A percentile compares a stretch with the other conserved stretches of the same genome.
Evolutionary conservation across 2,888 invertebrate species (phyloP).

Genomic region (Caenorhabditis macrosperma): DNA sequence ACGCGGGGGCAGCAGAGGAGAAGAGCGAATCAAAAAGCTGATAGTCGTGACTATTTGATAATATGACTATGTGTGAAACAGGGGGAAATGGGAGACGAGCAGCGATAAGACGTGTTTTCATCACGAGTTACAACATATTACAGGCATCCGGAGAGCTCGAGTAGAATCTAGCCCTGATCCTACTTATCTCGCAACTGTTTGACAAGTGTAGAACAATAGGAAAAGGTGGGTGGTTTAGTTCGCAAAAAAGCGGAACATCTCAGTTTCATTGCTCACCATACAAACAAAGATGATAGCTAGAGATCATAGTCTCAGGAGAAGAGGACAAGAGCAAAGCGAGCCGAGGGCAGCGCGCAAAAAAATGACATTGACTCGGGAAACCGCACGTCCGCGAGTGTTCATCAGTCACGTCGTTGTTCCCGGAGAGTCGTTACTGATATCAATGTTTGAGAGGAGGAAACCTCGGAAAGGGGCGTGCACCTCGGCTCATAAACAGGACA

Average conservation of each 20-base stretch:
- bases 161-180: neutral
- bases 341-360: conserved; percentile 8
- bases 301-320: conserved; percentile 33
- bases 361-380: conserved; percentile 20
- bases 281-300: conserved; percentile 31
- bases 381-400: conserved; percentile 53
- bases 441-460: conserved; percentile 26
- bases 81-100: conserved; percentile 17
- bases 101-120: conserved; percentile 12
- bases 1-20: neutral
- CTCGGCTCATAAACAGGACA: neutral
- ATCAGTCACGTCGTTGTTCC: conserved; percentile 57
- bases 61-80: conserved; percentile 27
- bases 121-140: conserved; percentile 8
- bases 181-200: conserved; percentile 31
- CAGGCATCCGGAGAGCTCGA: neutral
- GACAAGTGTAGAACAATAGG: conserved; percentile 51
- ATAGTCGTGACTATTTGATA: conserved; percentile 13
- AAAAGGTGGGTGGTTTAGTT: conserved; percentile 25
- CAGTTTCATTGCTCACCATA: conserved; percentile 49
- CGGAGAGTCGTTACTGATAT: conserved; percentile 32
- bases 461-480: neutral
- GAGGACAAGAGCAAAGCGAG: conserved; percentile 13
- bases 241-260: conserved; percentile 16
- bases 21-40: neutral